Base-by-base conservation (phyloP, 1,140 invertebrate genomes). In the Doryteuthis pealeii region DNA sequence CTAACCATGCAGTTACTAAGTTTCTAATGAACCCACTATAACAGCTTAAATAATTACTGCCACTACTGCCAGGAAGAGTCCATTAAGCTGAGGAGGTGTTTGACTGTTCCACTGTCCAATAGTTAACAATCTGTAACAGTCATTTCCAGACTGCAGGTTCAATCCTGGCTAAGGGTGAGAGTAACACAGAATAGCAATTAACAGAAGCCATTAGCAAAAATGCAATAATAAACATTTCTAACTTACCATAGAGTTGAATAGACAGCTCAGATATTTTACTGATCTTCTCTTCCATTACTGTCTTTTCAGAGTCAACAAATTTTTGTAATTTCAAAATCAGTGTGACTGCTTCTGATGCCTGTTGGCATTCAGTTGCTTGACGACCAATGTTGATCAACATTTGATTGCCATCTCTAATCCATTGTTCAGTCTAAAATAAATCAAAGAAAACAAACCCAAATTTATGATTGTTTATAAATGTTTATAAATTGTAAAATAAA, bases 331-430 rank as follows among this genome's bases (percentile, higher is more conserved):
- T 91, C 40, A 89, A 84, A 2, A 93, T 84, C 14, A 94, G 87
- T 15, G 89, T 84, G 33, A 87, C 82, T n/a, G 87, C 89, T 43
- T 90, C 92, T 78, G 91, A 89, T 4, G 92, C 91, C 31, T 83
- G 87, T 80, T 90, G 91, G 2, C 93, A 92, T n/a, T 88, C 87
- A 0, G 91, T 91, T 1, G 93, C 91, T 80, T 91, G 91, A 76
- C 91, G 89, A 1, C 92, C 92, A 66, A 93, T 91, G 3, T 90
- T 89, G 66, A 93, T 90, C 31, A 94, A 83, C n/a, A 94, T 85
- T 81, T 91, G 91, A 77, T 91, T 93, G 4, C 92, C 92, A 84
- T 93, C 91, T 78, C 90, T 91, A 81, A 93, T 92, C 92, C 93
- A 94, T 75, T 91, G 90, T 83, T 93, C 92, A 33, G 91, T 91